Evolutionary conservation across 2,113 vertebrate species (phyloP).

Genomic region (Turdus rufiventris): DNA sequence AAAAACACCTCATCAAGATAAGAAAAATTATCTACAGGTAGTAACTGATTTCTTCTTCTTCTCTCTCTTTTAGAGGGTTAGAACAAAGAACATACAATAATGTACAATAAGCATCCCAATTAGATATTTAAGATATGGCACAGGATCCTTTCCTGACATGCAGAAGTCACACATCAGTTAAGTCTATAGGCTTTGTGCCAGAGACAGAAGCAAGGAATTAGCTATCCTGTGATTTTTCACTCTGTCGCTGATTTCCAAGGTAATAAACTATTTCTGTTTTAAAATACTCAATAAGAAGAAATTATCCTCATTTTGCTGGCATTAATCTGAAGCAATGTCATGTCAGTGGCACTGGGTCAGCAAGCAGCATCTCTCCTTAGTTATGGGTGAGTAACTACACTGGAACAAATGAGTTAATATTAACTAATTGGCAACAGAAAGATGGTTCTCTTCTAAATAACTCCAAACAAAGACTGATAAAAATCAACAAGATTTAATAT

Average conservation of each 20-base stretch:
- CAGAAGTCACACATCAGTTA: not conserved
- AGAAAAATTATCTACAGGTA: not conserved
- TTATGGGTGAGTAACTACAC: constrained; percentile 43
- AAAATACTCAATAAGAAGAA: not conserved
- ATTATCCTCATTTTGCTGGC: not conserved
- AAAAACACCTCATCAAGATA: not conserved
- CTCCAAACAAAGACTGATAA: constrained; percentile 59
- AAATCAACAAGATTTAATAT: constrained; percentile 56
- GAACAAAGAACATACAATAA: not conserved
- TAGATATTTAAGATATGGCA: not conserved
- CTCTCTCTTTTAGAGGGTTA: not conserved
- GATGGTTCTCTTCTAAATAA: constrained; percentile 40
- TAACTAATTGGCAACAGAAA: constrained; percentile 53
- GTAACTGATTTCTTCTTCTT: not conserved
- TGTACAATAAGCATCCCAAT: not conserved
- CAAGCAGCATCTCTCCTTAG: constrained; percentile 33
- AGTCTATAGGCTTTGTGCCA: not conserved
- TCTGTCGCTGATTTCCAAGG: not conserved
- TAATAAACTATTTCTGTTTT: not conserved
- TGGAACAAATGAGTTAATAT: constrained; percentile 65
- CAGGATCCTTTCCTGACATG: not conserved
- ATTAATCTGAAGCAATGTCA: constrained; percentile 11
- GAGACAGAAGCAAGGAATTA: not conserved
- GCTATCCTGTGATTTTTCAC: not conserved
- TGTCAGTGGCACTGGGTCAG: constrained; percentile 9